These are phyloP conservation scores for Malurus splendens DNA, from an alignment of 2,797 vertebrate genomes.

Conservation along the genomic window DNA sequence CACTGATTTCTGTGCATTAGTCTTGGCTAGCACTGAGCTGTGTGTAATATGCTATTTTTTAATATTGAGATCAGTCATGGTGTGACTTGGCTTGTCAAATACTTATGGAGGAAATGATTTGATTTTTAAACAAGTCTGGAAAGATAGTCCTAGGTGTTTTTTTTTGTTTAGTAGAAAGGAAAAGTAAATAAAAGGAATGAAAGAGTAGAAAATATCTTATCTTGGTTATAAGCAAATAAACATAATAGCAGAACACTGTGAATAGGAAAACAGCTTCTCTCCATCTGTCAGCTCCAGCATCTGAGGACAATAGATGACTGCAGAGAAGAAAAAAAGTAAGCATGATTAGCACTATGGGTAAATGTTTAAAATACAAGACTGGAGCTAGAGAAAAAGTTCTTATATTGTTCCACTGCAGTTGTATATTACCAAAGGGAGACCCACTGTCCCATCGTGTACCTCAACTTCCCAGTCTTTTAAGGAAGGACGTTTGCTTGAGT, in stretches of 20 bases:
- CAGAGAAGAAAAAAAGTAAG: neutral
- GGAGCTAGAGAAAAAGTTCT: neutral
- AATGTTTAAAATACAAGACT: neutral
- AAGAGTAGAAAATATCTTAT: neutral
- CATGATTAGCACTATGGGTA: neutral
- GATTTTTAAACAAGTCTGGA: neutral
- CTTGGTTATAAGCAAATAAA: conserved; percentile 1
- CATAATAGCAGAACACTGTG: neutral
- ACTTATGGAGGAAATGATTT: neutral
- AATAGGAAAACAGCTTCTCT: neutral
- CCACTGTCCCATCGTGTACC: fast-evolving
- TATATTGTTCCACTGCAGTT: neutral
- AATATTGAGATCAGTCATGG: neutral
- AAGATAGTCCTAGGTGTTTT: neutral
- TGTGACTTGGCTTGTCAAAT: neutral
- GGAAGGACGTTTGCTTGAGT: neutral
- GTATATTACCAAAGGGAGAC: neutral
- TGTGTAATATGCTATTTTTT: neutral
- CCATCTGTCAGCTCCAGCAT: neutral
- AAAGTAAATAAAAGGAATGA: neutral
- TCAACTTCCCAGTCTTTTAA: neutral
- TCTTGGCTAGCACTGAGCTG: neutral
- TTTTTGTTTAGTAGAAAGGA: neutral
- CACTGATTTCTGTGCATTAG: neutral
- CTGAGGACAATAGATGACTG: neutral